Evolutionary conservation across 1,140 invertebrate species (phyloP).

Genomic region (Anastatus disparis): DNA sequence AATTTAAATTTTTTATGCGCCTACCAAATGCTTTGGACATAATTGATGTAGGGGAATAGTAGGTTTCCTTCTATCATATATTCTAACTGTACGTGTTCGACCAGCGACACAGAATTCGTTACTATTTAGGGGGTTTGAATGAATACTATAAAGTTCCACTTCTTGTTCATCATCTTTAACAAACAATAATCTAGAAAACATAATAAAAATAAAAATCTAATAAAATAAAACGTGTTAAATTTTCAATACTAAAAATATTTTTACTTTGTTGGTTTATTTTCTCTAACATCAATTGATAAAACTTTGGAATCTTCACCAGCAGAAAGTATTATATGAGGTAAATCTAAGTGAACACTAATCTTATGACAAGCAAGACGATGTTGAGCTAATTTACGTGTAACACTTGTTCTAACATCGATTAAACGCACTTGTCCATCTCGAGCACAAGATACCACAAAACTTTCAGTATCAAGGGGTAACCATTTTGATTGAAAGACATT

Average conservation of each 20-base stretch:
- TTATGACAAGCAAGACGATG: constrained; percentile 84
- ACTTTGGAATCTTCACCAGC: constrained; percentile 90
- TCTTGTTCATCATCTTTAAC: constrained; percentile 72
- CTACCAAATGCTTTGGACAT: constrained; percentile 70
- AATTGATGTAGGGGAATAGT: constrained; percentile 64
- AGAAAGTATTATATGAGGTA: constrained; percentile 83
- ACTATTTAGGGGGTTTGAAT: constrained; percentile 81
- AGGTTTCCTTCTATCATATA: constrained; percentile 79
- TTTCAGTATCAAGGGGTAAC: constrained; percentile 76
- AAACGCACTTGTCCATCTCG: constrained; percentile 86
- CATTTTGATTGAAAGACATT: constrained; percentile 89
- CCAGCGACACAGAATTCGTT: constrained; percentile 87
- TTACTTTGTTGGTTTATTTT: constrained; percentile 75
- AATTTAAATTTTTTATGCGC: no score
- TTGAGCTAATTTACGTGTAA: constrained; percentile 72
- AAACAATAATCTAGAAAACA: constrained; percentile 71
- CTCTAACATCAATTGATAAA: constrained; percentile 83
- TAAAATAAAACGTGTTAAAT: constrained; percentile 23
- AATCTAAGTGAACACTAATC: constrained; percentile 77
- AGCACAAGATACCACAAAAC: constrained; percentile 87
- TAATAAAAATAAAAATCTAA: constrained; percentile 30
- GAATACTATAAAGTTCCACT: constrained; percentile 86
- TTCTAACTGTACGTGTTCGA: constrained; percentile 69
- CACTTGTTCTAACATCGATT: constrained; percentile 65
- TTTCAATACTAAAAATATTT: constrained; percentile 31